Evolutionary conservation across 2,113 vertebrate genomes (phyloP), one percentile per base, ranked within the genome.

Genomic region (Nyctibius bracteatus): DNA sequence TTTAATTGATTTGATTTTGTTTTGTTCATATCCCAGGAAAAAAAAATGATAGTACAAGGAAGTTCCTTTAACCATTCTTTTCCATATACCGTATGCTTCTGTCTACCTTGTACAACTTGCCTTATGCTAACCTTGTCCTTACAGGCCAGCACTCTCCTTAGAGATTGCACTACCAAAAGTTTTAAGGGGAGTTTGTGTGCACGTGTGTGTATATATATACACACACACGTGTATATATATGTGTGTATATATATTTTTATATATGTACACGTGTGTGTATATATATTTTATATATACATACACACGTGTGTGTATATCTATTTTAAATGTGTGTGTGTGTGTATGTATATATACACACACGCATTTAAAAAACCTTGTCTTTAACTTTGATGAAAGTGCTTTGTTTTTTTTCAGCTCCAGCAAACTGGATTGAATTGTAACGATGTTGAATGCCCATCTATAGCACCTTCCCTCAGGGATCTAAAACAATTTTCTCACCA

Each of bases 401-500:
- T 96, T 63, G 54, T 78, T 94, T 95, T 47, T 59, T 73, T 86
- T 90, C 86, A 88, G 80, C 59, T 92, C 55, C 63, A 84, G 68
- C 72, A 93, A 52, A 67, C 80, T 79, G 82, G 37, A 65, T 84
- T 96, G 86, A 91, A 44, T 86, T 57, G 46, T 91, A 85, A 24
- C 61, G 59, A 8, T 85, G 71, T 37, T 54, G 94, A 92, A 83
- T 72, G 81, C 28, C 31, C 23, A 91, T 81, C 72, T 71, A 1
- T 61, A 75, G 57, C 86, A 86, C 73, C 80, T 94, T 92, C 92
- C 80, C 88, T 93, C 55, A 24, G 91, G 83, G 80, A 84, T 79
- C 57, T 81, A 58, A 96, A 95, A 10, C 68, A 63, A 86, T 93
- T 96, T 96, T 94, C 88, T 91, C 78, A 68, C 65, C 77, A 16